Percentiles rank a stretch among this genome's conserved stretches.
Conservation (phyloP, 2,113 vertebrate species). For the Phalacrocorax aristotelis region DNA sequence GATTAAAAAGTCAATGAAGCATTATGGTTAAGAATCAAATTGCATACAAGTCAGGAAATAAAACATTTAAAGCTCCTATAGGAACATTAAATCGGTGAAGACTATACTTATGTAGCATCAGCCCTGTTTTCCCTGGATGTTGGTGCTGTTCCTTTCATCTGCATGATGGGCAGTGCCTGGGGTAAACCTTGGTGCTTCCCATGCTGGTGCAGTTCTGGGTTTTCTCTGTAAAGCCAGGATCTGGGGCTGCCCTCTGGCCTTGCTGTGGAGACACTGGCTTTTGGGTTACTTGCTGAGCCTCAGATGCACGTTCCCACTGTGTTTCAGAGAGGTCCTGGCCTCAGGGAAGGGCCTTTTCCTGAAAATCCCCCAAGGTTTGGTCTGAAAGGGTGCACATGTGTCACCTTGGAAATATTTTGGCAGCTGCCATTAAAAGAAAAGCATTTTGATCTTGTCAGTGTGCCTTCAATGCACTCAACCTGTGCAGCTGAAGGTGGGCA, state of each 20-base stretch:
- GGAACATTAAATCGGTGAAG: not conserved
- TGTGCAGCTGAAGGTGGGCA: accelerated
- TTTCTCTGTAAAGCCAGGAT: not conserved
- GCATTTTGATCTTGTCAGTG: not conserved
- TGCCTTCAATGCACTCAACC: not conserved
- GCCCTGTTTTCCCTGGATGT: not conserved
- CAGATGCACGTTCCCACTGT: accelerated
- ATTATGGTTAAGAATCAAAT: slow-evolving; percentile 13
- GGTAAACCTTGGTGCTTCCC: not conserved
- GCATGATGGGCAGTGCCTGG: not conserved
- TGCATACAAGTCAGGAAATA: not conserved
- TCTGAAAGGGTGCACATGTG: not conserved
- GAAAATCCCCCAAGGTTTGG: not conserved
- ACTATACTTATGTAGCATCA: accelerated
- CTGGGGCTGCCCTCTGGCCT: not conserved
- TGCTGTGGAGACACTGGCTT: not conserved
- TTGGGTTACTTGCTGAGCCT: not conserved
- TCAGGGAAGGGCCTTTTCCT: not conserved
- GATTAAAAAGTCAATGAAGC: not conserved
- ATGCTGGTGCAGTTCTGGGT: not conserved
- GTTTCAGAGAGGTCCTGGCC: not conserved
- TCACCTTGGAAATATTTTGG: not conserved
- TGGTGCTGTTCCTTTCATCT: accelerated
- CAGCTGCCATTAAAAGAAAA: not conserved
- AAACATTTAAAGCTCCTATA: slow-evolving; percentile 18